A percentile compares a stretch with the other conserved stretches of the same genome.
phyloP scores from a whole-genome alignment of 2,888 invertebrate genomes.

The Acrobasis repandana region DNA sequence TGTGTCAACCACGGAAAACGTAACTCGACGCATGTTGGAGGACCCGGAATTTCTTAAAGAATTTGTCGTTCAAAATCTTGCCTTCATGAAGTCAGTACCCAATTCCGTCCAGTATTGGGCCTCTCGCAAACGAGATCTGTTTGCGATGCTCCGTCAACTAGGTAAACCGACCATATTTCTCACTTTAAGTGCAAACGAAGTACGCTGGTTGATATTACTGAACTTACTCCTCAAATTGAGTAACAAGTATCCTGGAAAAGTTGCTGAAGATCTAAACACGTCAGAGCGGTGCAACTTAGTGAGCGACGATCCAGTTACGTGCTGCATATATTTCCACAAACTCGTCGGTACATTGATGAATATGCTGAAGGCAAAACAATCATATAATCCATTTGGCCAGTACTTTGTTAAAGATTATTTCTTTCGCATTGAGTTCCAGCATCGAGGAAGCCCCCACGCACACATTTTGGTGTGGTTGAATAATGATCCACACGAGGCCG shows the following conservation, averaged over 20 bases:
- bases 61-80: conserved; percentile 39
- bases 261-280: too few relatives aligned
- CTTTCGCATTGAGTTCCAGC: conserved; percentile 54
- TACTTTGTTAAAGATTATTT: conserved; percentile 49
- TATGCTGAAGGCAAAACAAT: conserved; percentile 40
- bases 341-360: conserved; percentile 37
- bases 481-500: conserved; percentile 39
- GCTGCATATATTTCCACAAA: conserved; percentile 46
- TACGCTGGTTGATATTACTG: conserved; percentile 49
- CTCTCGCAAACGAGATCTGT: too few relatives aligned
- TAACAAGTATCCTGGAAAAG: too few relatives aligned
- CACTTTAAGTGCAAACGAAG: conserved; percentile 58
- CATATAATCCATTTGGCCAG: conserved; percentile 44
- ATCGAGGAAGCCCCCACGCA: conserved; percentile 55
- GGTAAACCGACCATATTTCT: too few relatives aligned
- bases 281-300: too few relatives aligned
- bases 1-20: neutral
- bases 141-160: too few relatives aligned
- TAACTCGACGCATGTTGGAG: conserved; percentile 44
- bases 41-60: conserved; percentile 44
- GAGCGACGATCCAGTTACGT: too few relatives aligned
- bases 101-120: too few relatives aligned
- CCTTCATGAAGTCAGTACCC: too few relatives aligned
- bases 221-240: conserved; percentile 48
- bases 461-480: conserved; percentile 58